Evolutionary conservation across 1,140 invertebrate species (phyloP).

Genomic region (Drosophila pallidifrons): DNA sequence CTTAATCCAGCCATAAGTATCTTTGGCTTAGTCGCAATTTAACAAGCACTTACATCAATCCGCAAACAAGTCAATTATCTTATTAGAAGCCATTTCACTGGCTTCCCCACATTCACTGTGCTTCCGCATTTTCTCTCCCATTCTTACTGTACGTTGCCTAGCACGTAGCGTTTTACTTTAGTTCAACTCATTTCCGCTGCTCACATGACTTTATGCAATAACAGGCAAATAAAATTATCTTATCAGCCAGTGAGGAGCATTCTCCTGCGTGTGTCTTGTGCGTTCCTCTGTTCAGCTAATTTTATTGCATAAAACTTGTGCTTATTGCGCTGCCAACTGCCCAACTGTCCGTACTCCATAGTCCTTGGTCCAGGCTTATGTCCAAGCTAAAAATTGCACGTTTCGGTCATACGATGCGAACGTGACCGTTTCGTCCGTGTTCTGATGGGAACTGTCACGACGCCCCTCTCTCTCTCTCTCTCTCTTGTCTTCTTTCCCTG

Average conservation of each 20-base stretch:
- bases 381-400: slow-evolving; percentile 69
- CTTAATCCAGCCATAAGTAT: background rate
- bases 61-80: slow-evolving; percentile 65
- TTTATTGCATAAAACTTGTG: slow-evolving; percentile 82
- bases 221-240: slow-evolving; percentile 81
- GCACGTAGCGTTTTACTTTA: slow-evolving; percentile 76
- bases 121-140: background rate
- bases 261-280: slow-evolving; percentile 59
- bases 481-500: background rate
- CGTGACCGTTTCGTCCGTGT: slow-evolving; percentile 71
- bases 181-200: slow-evolving; percentile 77
- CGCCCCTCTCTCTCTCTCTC: background rate
- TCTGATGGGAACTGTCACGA: slow-evolving; percentile 51
- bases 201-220: slow-evolving; percentile 83
- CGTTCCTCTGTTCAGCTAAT: slow-evolving; percentile 62
- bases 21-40: background rate
- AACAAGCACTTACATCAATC: slow-evolving; percentile 42
- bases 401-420: slow-evolving; percentile 74
- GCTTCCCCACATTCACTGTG: background rate
- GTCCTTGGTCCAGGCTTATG: slow-evolving; percentile 8
- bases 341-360: slow-evolving; percentile 26
- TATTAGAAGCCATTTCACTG: slow-evolving; percentile 64
- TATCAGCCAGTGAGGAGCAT: slow-evolving; percentile 67
- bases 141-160: slow-evolving; percentile 2
- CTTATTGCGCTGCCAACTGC: slow-evolving; percentile 65